A percentile compares a stretch with the other conserved stretches of the same genome.
Evolutionary conservation across 2,113 vertebrate genomes (phyloP).

Genomic region (Corythornis cristatus): DNA sequence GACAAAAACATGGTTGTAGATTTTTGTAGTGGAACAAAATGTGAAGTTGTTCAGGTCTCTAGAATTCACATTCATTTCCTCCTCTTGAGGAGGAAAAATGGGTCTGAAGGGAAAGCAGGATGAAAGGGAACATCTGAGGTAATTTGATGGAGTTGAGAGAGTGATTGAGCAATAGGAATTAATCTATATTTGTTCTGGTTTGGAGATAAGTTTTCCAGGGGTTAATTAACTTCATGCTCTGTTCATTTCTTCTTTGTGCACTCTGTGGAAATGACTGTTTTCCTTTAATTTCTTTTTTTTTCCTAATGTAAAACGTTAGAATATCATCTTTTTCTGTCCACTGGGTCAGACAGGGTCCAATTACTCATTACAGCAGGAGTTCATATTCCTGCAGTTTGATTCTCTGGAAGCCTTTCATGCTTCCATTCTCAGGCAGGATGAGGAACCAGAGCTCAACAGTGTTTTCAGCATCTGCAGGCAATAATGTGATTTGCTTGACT

Average conservation of each 20-base stretch:
- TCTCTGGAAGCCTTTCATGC: background rate
- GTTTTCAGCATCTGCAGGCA: slow-evolving; percentile 32
- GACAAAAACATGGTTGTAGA: background rate
- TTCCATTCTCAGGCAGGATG: background rate
- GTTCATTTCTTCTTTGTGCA: background rate
- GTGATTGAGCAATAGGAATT: background rate
- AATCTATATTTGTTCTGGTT: background rate
- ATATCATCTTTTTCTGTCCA: background rate
- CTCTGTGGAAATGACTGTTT: background rate
- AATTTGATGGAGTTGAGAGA: background rate
- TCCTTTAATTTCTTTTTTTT: slow-evolving; percentile 20
- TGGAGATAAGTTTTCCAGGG: background rate
- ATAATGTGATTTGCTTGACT: background rate
- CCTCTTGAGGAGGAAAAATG: background rate
- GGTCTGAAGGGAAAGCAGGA: background rate
- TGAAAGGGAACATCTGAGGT: background rate
- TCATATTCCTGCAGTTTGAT: background rate
- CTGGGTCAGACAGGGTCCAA: background rate
- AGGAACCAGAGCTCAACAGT: slow-evolving; percentile 10
- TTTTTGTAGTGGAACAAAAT: background rate
- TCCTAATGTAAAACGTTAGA: background rate
- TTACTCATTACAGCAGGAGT: background rate
- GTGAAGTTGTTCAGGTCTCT: background rate
- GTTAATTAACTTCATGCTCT: background rate
- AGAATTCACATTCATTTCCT: background rate